Percentiles rank a stretch among this genome's conserved stretches.
phyloP scores from a whole-genome alignment of 2,113 vertebrate species.

The Balaenoptera acutorostrata region DNA sequence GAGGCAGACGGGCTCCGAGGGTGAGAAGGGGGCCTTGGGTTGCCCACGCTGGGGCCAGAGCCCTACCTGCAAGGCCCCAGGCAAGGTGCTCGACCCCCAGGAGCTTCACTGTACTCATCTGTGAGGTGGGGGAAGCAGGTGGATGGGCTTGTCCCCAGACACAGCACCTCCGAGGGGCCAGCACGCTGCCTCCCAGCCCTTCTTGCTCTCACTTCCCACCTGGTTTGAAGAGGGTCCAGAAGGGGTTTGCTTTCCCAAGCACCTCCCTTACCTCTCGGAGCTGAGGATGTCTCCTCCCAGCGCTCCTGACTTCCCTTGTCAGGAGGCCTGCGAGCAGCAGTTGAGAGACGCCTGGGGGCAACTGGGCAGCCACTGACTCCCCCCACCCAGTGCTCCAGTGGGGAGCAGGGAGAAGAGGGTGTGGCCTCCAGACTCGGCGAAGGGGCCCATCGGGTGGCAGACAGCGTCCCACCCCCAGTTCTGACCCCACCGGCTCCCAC shows the following conservation, averaged over 20 bases:
- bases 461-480: fast-evolving
- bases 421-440: neutral
- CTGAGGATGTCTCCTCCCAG: neutral
- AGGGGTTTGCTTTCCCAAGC: neutral
- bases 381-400: fast-evolving
- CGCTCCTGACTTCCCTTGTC: fast-evolving
- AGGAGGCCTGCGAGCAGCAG: neutral
- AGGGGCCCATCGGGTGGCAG: neutral
- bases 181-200: fast-evolving
- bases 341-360: fast-evolving
- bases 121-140: neutral
- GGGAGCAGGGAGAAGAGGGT: fast-evolving
- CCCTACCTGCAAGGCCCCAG: neutral
- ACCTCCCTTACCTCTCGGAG: neutral
- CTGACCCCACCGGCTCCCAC: fast-evolving
- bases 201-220: neutral
- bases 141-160: neutral
- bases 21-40: neutral
- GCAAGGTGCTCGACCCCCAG: neutral
- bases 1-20: neutral
- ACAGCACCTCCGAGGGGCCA: neutral
- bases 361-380: fast-evolving
- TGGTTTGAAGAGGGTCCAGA: no score
- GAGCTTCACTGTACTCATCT: neutral
- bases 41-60: neutral